Base-by-base conservation (phyloP, 2,797 vertebrate genomes). In the Cryptoblepharus egeriae region DNA sequence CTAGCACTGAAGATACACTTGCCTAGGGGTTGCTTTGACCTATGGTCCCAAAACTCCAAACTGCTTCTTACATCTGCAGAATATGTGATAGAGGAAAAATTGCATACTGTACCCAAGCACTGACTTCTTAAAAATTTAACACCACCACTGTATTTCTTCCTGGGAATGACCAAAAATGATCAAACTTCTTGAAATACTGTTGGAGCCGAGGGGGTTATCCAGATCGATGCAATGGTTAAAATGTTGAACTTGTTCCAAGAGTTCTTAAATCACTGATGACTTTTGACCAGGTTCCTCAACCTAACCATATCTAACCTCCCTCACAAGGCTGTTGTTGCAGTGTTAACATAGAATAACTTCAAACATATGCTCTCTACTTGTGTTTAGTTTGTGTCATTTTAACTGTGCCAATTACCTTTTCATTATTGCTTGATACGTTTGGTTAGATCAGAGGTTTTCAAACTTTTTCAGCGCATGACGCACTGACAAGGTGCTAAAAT, bases 21-120 rank as follows among this genome's bases (percentile, higher is more conserved):
- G 90, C 90, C 87, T 70, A 35, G 45, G 79, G 87, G 87, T 83
- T 88, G 70, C 72, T 87, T 87, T 90, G 85, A 89, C 85, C 88
- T 84, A 20, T 78, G 72, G 68, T 85, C 49, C 49, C 49, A 52
- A 18, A 52, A 52, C 49, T 52, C 52, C 58, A 58, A 61, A 22
- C 69, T 86, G 80, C 85, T 80, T 75, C 69, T 67, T 32, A 79
- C 80, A 79, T 68, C 79, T 63, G 69, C 28, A 55, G 64, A 92
- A 84, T 61, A 37, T 87, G 84, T 88, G 78, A 71, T 82, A 81
- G 83, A 80, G 22, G 57, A 89, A 89, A 90, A 89, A 72, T 77
- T 22, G 24, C 3, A 0, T 68, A 82, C 42, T 28, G 49, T 28
- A 79, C 79, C n/a, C 85, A 39, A 75, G 37, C 13, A 57, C 61